Evolutionary conservation across 35 echinoderm and acorn worm species (phyloP).

Genomic region (Strongylocentrotus purpuratus): DNA sequence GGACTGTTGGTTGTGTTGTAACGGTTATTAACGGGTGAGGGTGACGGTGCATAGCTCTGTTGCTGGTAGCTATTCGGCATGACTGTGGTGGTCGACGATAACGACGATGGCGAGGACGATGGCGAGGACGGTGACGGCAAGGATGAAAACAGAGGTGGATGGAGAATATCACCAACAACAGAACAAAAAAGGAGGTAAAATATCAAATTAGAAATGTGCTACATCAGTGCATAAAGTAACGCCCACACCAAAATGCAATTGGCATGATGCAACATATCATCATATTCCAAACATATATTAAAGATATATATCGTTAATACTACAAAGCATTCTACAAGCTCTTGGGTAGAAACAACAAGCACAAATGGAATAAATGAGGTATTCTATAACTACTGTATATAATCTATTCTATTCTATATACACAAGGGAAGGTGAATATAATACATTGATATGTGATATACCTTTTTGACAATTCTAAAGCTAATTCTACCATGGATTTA

Average conservation of each 20-base stretch:
- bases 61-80: conserved; percentile 79
- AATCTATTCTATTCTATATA: not conserved
- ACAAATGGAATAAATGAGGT: not conserved
- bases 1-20: conserved; percentile 84
- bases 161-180: not conserved
- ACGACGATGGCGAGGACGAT: not conserved
- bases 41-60: conserved; percentile 85
- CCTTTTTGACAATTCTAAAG: not conserved
- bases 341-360: not conserved
- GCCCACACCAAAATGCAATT: not conserved
- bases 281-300: not conserved
- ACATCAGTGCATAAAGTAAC: not conserved
- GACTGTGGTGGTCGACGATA: conserved; percentile 49
- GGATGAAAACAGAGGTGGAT: not conserved
- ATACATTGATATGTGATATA: not conserved
- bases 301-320: not conserved
- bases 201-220: not conserved
- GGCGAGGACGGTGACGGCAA: not conserved
- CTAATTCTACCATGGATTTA: not conserved
- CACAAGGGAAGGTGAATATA: not conserved
- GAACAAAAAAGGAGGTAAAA: not conserved
- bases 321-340: conserved; percentile 6
- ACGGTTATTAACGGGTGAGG: conserved; percentile 82
- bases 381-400: not conserved
- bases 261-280: not conserved